Evolutionary conservation across 2,888 invertebrate species (phyloP).

Genomic region (Caenorhabditis sp.): DNA sequence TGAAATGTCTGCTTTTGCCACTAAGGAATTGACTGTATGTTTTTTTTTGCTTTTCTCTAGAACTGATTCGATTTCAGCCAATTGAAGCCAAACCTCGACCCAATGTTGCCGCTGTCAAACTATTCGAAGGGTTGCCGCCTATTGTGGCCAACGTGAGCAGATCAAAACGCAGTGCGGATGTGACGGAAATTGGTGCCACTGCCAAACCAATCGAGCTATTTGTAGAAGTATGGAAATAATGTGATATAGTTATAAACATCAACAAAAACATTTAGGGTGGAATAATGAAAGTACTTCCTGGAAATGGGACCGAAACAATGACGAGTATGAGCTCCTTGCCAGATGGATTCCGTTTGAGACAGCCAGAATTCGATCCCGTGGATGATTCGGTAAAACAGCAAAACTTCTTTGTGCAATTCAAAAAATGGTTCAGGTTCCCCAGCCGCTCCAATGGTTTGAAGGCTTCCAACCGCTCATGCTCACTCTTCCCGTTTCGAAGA

Average conservation of each 20-base stretch:
- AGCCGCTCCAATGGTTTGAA: slow-evolving; percentile 75
- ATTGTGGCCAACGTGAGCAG: slow-evolving; percentile 43
- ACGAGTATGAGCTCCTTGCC: slow-evolving; percentile 22
- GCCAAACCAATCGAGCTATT: slow-evolving; percentile 58
- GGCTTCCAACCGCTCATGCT: slow-evolving; percentile 77
- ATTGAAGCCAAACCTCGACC: slow-evolving; percentile 57
- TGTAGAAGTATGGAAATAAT: slow-evolving; percentile 31
- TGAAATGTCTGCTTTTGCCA: slow-evolving; percentile 70
- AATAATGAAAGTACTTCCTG: slow-evolving; percentile 50
- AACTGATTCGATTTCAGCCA: slow-evolving; percentile 41
- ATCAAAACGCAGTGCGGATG: slow-evolving; percentile 8
- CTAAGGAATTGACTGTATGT: slow-evolving; percentile 58
- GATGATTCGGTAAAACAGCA: slow-evolving; percentile 42
- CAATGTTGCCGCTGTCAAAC: slow-evolving; percentile 43
- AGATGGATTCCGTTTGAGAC: slow-evolving; percentile 51
- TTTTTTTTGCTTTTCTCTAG: too few species aligned
- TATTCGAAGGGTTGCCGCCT: slow-evolving; percentile 55
- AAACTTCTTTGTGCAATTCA: slow-evolving; percentile 6
- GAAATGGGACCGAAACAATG: slow-evolving; percentile 38
- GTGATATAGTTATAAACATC: not conserved
- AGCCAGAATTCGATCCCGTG: slow-evolving; percentile 59
- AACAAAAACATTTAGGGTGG: slow-evolving; percentile 32
- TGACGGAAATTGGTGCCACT: not conserved
- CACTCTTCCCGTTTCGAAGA: slow-evolving; percentile 69
- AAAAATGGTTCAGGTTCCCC: slow-evolving; percentile 34